Evolutionary conservation across 2,113 vertebrate genomes (phyloP).

Genomic region (Cebidichthys violaceus): DNA sequence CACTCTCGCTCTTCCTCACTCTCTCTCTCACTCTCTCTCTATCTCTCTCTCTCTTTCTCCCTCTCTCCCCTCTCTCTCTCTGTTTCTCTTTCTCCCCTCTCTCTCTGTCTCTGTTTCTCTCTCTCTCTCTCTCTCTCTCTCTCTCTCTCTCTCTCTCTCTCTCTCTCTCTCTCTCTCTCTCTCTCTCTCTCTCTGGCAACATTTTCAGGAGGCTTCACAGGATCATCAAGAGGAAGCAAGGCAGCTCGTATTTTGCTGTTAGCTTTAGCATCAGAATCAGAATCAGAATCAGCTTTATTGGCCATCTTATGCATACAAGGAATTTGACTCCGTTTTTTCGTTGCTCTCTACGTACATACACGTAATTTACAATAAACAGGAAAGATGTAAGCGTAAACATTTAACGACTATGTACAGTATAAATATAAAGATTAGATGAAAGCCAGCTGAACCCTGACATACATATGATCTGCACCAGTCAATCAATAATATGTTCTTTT

Average conservation of each 20-base stretch:
- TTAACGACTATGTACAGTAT: too few species aligned
- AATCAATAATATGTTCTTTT: background rate
- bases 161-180: background rate
- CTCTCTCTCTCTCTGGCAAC: background rate
- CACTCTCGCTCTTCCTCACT: background rate
- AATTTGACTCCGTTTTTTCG: too few species aligned
- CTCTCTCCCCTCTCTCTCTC: background rate
- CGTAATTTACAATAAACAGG: too few species aligned
- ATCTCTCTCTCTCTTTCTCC: background rate
- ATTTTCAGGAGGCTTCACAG: constrained; percentile 26
- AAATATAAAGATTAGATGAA: constrained; percentile 7
- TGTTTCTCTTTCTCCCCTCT: background rate
- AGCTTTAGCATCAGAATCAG: constrained; percentile 15
- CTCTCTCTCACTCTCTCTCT: background rate
- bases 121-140: background rate
- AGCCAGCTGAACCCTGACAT: constrained; percentile 11
- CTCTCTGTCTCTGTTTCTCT: background rate
- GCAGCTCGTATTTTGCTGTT: constrained; percentile 9
- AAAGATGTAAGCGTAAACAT: too few species aligned
- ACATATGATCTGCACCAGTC: background rate
- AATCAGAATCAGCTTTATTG: too few species aligned
- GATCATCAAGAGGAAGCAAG: background rate
- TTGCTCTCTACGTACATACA: too few species aligned
- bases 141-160: background rate
- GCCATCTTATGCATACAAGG: too few species aligned